A percentile compares a stretch with the other conserved stretches of the same genome.
Evolutionary conservation across 2,113 vertebrate species (phyloP).

Genomic region (Cathartes aura): DNA sequence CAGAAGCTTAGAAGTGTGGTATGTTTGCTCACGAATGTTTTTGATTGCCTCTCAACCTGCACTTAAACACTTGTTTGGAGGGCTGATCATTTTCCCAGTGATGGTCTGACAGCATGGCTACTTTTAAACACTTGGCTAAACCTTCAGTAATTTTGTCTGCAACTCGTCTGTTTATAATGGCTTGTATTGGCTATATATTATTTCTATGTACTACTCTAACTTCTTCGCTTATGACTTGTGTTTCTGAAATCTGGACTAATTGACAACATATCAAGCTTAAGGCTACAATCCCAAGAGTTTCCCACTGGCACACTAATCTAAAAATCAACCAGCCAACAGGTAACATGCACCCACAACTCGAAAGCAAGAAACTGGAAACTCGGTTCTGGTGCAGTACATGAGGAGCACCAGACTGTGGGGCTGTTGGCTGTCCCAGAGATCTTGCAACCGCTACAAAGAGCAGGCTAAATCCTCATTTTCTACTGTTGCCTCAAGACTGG

Average conservation of each 20-base stretch:
- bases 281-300: background rate
- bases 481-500: background rate
- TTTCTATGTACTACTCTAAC: background rate
- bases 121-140: background rate
- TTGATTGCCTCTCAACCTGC: background rate
- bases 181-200: background rate
- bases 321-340: background rate
- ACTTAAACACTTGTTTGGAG: background rate
- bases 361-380: background rate
- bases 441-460: background rate
- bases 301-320: background rate
- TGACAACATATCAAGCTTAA: background rate
- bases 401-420: constrained; percentile 51
- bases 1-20: background rate
- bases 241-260: background rate
- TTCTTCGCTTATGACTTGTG: background rate
- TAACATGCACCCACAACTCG: too few species aligned
- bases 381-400: background rate
- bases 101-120: background rate
- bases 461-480: background rate
- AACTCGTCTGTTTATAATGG: background rate
- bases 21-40: background rate
- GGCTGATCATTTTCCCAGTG: background rate
- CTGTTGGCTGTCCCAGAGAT: constrained; percentile 27
- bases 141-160: background rate